Conservation (phyloP, 2,888 invertebrate genomes). For the Aporophyla nigra region DNA sequence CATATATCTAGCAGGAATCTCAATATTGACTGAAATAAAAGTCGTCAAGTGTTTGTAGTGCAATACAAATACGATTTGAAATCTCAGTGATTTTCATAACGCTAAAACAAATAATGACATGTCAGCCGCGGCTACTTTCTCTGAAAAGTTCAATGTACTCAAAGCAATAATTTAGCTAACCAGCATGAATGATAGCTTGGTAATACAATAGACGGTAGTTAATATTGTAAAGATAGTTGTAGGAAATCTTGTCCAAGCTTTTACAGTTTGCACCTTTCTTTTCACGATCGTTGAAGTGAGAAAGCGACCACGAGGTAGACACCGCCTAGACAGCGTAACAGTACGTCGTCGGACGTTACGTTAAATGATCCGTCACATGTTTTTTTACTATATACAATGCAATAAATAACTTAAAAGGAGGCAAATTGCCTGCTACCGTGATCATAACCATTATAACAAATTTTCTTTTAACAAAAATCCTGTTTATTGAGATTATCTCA, state of each 20-base stretch:
- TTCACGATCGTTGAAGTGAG: constrained; percentile 62
- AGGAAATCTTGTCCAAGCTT: constrained; percentile 56
- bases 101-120: constrained; percentile 54
- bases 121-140: constrained; percentile 58
- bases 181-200: constrained; percentile 46
- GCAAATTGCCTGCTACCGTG: constrained; percentile 44
- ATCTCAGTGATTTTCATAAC: constrained; percentile 52
- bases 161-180: constrained; percentile 37
- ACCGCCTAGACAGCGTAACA: constrained; percentile 69
- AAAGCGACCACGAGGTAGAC: constrained; percentile 68
- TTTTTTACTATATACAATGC: constrained; percentile 50
- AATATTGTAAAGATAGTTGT: constrained; percentile 43
- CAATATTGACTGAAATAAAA: constrained; percentile 39
- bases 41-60: constrained; percentile 32
- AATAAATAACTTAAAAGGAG: constrained; percentile 35
- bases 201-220: constrained; percentile 41
- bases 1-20: neutral
- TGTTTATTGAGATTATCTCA: neutral
- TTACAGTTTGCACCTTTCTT: constrained; percentile 61
- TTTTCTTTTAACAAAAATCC: neutral
- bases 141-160: constrained; percentile 60
- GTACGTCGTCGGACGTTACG: constrained; percentile 57
- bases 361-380: constrained; percentile 65
- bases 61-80: constrained; percentile 36
- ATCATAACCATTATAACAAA: constrained; percentile 15